Percentiles rank a stretch among this genome's conserved stretches.
Evolutionary conservation across 2,113 vertebrate genomes (phyloP).

Genomic region (Limnothrissa miodon): DNA sequence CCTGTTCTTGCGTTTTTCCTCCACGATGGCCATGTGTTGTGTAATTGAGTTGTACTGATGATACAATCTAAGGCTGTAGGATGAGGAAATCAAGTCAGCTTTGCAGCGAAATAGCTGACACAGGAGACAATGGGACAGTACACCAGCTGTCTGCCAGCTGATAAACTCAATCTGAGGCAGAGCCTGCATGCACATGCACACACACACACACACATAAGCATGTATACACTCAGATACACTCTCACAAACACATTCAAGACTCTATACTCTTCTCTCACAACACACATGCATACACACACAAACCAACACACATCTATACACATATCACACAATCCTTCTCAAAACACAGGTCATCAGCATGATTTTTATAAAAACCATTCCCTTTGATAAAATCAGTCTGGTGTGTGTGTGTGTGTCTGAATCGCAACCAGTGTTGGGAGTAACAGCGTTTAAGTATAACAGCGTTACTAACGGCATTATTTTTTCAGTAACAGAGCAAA

Average conservation of each 20-base stretch:
- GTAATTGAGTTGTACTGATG: not conserved
- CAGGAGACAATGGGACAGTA: not conserved
- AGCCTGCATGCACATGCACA: not conserved
- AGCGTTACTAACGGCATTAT: too few species aligned
- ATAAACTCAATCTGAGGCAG: constrained; percentile 7
- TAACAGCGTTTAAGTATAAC: too few species aligned
- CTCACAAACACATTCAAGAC: not conserved
- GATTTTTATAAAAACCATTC: too few species aligned
- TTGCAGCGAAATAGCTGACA: not conserved
- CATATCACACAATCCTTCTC: not conserved
- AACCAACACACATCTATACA: too few species aligned
- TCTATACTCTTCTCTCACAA: too few species aligned
- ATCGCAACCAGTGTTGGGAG: too few species aligned
- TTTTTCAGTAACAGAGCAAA: too few species aligned
- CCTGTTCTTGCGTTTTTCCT: not conserved
- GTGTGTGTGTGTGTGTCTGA: too few species aligned
- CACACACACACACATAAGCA: not conserved
- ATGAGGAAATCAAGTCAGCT: constrained; percentile 6
- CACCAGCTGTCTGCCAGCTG: not conserved
- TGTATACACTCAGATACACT: not conserved
- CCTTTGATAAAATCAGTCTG: too few species aligned
- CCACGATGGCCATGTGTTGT: not conserved
- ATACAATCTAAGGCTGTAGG: not conserved
- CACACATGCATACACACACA: too few species aligned
- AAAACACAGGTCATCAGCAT: too few species aligned